These are phyloP conservation scores for Eueides isabella DNA, from an alignment of 1,140 invertebrate genomes.

Conservation along the genomic window DNA sequence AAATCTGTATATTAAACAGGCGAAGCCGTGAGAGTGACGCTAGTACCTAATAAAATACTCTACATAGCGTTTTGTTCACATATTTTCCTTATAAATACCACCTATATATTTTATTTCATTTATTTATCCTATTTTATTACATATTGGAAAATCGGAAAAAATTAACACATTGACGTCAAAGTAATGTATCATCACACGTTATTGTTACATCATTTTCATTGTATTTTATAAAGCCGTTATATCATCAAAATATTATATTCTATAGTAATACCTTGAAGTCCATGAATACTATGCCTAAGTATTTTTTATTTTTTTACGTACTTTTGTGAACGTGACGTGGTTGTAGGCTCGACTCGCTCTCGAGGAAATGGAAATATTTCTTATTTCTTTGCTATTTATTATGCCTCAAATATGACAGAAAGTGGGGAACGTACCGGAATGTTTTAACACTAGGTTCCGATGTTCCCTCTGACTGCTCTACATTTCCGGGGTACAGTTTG, in stretches of 20 bases:
- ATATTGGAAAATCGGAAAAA: conserved; percentile 37
- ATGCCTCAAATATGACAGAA: too few species aligned
- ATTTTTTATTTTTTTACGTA: too few species aligned
- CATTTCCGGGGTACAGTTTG: too few species aligned
- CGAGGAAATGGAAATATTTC: too few species aligned
- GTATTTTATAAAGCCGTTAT: neutral
- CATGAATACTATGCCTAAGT: neutral
- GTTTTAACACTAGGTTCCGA: too few species aligned
- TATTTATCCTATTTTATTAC: conserved; percentile 33
- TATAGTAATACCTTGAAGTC: neutral
- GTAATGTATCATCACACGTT: neutral
- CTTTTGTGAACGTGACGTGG: too few species aligned
- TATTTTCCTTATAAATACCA: conserved; percentile 16
- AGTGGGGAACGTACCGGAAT: too few species aligned
- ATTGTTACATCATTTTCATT: conserved; percentile 9
- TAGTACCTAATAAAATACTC: neutral
- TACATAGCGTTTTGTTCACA: neutral
- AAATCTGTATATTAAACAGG: too few species aligned
- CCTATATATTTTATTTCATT: neutral
- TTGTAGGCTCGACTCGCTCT: too few species aligned
- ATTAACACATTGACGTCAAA: conserved; percentile 30
- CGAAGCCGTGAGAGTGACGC: too few species aligned
- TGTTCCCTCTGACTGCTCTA: too few species aligned
- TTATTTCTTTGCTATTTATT: too few species aligned
- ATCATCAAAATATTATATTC: neutral